Percentiles rank a stretch among this genome's conserved stretches.
phyloP scores from a whole-genome alignment of 2,797 vertebrate genomes.

The Anguilla pacifica region DNA sequence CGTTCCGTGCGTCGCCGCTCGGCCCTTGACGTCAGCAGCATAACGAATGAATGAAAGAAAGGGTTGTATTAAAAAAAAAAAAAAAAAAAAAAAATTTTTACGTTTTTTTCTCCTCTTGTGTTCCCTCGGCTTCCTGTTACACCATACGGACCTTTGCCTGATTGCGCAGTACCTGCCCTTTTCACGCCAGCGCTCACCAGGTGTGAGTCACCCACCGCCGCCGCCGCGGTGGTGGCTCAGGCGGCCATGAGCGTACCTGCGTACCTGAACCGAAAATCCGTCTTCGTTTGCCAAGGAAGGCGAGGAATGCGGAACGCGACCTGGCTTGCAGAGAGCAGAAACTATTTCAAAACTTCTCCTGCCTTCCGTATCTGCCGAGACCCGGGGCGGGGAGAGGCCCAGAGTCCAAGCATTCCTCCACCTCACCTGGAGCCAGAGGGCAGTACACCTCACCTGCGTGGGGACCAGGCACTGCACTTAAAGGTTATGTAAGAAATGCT shows the following conservation, averaged over 20 bases:
- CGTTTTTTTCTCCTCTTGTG: neutral
- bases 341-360: conserved; percentile 23
- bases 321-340: conserved; percentile 42
- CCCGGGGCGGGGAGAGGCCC: conserved; percentile 23
- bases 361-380: neutral
- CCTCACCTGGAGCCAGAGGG: conserved; percentile 26
- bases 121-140: neutral
- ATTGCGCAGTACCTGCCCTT: neutral
- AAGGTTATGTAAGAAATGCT: conserved; percentile 13
- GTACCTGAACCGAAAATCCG: too few relatives aligned
- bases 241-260: neutral
- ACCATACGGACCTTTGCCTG: neutral
- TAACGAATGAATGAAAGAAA: too few relatives aligned
- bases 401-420: conserved; percentile 40
- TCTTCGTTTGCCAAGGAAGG: too few relatives aligned
- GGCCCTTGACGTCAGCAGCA: neutral
- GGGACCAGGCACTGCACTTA: neutral
- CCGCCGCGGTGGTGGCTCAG: too few relatives aligned
- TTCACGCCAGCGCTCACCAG: neutral
- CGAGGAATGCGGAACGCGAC: conserved; percentile 52
- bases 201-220: conserved; percentile 3
- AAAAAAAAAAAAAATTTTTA: neutral
- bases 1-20: neutral
- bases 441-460: neutral
- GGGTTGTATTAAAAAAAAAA: neutral